phyloP scores from a whole-genome alignment of 2,113 vertebrate species.

The Empidonax traillii region DNA sequence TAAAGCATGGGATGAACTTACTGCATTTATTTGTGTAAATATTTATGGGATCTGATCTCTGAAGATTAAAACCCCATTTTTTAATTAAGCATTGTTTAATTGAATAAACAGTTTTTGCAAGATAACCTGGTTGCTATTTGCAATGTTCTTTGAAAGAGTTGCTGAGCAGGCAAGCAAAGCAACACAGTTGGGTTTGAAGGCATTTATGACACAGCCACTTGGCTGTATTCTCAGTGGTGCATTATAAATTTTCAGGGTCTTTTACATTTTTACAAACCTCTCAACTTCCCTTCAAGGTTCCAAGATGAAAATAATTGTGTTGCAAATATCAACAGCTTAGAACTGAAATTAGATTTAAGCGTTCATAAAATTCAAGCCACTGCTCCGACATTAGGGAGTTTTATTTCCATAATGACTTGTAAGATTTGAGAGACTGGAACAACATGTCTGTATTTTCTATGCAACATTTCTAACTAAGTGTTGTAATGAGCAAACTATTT shows the following conservation, averaged over 20 bases:
- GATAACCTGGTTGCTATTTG: not conserved
- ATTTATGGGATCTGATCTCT: not conserved
- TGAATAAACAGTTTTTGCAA: not conserved
- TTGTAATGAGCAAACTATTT: not conserved
- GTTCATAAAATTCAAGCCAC: not conserved
- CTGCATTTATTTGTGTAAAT: not conserved
- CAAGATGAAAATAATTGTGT: not conserved
- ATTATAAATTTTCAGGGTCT: not conserved
- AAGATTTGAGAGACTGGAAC: not conserved
- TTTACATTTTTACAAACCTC: not conserved
- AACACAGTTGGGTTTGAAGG: not conserved
- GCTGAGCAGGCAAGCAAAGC: not conserved
- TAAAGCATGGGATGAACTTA: not conserved
- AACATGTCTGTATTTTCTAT: not conserved
- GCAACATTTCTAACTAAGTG: not conserved
- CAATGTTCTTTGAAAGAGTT: not conserved
- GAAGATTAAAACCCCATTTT: not conserved
- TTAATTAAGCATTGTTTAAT: not conserved
- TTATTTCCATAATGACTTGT: not conserved
- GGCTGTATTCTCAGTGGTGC: not conserved
- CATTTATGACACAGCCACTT: not conserved
- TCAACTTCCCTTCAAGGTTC: not conserved
- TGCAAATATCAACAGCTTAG: not conserved
- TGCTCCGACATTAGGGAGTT: not conserved
- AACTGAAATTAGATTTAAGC: not conserved